Conservation (phyloP, 1,140 invertebrate genomes). For the Oryzaephilus surinamensis region DNA sequence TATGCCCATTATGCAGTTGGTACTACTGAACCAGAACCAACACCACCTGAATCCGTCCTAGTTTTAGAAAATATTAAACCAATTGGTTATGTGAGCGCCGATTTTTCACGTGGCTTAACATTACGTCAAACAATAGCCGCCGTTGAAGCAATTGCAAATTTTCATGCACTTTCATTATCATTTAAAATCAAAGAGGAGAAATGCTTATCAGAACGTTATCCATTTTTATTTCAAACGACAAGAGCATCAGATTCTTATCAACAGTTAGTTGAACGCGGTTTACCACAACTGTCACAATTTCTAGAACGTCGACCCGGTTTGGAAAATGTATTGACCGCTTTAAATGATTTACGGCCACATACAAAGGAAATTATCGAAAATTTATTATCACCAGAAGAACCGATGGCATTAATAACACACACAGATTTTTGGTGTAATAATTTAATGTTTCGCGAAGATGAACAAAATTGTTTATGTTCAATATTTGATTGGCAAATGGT, state of each 20-base stretch:
- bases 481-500: conserved; percentile 80
- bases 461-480: conserved; percentile 40
- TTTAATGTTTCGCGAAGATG: conserved; percentile 52
- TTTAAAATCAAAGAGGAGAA: conserved; percentile 51
- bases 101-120: conserved; percentile 59
- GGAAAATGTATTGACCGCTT: conserved; percentile 41
- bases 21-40: conserved; percentile 39
- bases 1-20: conserved; percentile 50
- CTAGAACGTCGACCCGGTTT: conserved; percentile 51
- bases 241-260: conserved; percentile 67
- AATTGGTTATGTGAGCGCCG: conserved; percentile 41
- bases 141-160: conserved; percentile 53
- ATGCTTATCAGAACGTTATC: conserved; percentile 52
- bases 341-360: conserved; percentile 43
- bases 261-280: conserved; percentile 58
- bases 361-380: conserved; percentile 53
- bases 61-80: conserved; percentile 50
- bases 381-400: conserved; percentile 52
- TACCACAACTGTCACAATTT: conserved; percentile 61
- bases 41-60: conserved; percentile 50
- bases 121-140: conserved; percentile 53
- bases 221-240: conserved; percentile 63
- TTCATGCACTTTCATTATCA: conserved; percentile 59
- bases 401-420: conserved; percentile 60
- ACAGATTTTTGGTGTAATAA: conserved; percentile 80